These are phyloP conservation scores for Drosophila antonietae DNA, from an alignment of 2,888 invertebrate genomes.

Conservation along the genomic window DNA sequence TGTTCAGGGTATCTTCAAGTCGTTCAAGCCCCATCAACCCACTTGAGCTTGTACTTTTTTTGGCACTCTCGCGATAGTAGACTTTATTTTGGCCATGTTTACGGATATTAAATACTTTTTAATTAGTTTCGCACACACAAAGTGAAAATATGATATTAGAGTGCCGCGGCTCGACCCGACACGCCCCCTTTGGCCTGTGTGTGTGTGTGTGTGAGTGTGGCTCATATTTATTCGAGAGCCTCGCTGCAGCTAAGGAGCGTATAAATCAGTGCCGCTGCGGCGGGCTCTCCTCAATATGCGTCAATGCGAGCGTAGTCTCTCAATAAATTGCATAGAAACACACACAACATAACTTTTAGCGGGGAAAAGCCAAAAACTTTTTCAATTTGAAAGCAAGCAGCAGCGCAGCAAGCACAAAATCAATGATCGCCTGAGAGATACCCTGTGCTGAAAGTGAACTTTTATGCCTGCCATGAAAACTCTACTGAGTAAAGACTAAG, in stretches of 20 bases:
- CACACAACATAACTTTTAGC: conserved; percentile 65
- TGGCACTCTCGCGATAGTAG: conserved; percentile 14
- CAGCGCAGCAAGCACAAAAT: not conserved
- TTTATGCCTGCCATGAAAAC: too few relatives aligned
- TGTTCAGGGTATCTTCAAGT: not conserved
- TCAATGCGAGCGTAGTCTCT: conserved; percentile 55
- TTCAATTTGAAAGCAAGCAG: conserved; percentile 65
- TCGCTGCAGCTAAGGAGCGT: conserved; percentile 40
- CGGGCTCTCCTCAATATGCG: conserved; percentile 51
- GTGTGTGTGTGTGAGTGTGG: conserved; percentile 12
- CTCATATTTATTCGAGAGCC: conserved; percentile 34
- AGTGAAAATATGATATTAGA: conserved; percentile 62
- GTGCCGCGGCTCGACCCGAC: not conserved
- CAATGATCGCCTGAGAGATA: not conserved
- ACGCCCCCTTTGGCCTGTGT: not conserved
- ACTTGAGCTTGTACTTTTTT: conserved; percentile 7
- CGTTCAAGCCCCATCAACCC: too few relatives aligned
- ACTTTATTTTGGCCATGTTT: conserved; percentile 72
- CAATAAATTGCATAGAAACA: conserved; percentile 69
- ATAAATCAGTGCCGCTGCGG: conserved; percentile 42
- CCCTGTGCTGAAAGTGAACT: conserved; percentile 3
- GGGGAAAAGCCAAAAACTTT: conserved; percentile 67
- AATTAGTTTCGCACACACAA: conserved; percentile 74
- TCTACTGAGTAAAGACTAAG: not conserved
- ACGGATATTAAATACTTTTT: conserved; percentile 78